Evolutionary conservation across 2,113 vertebrate genomes (phyloP), one percentile per base, ranked within the genome.

Genomic region (Pseudolaguvia tuberculata): DNA sequence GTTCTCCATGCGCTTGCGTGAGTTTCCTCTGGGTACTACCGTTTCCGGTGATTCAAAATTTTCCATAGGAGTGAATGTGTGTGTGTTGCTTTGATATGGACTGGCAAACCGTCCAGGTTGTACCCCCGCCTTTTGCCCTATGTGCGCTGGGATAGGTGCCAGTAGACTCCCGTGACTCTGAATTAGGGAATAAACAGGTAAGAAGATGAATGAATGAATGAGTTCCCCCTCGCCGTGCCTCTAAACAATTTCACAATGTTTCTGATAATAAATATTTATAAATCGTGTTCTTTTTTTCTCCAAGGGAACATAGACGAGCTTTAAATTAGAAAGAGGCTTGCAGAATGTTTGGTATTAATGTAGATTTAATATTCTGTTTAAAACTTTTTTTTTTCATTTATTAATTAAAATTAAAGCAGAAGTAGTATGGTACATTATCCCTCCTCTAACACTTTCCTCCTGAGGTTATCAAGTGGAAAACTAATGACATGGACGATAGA

Each of bases 351-450:
- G 91, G 90, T 91, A 95, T 96, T 94, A 96, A 94, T 94, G 93
- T 92, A 93, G 89, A 93, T 96, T 95, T 97, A 94, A 96, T 95
- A 94, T 95, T 94, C 89, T 91, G 94, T 93, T 57, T 93, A 92
- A 92, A 95, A 94, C 93, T 93, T 85, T 78, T 58, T 90, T 93
- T 94, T 97, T 91, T 86, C 88, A 10, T n/a, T 93, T 93, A 95
- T 95, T 98, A 98, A 97, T 98, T 98, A 98, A 97, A 97, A 98
- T 92, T 93, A 96, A 98, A 97, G 91, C 94, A 90, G 94, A 92
- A 94, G 95, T 93, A 92, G 93, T 96, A 97, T 94, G 95, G 94
- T 96, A 98, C 96, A 98, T 98, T 98, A 98, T 98, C 94, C 92
- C 93, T 90, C 94, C 93, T 90, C 94, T 97, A 98, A 98, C 95